Conservation (phyloP, 2,113 vertebrate genomes). For the Lonchura striata region DNA sequence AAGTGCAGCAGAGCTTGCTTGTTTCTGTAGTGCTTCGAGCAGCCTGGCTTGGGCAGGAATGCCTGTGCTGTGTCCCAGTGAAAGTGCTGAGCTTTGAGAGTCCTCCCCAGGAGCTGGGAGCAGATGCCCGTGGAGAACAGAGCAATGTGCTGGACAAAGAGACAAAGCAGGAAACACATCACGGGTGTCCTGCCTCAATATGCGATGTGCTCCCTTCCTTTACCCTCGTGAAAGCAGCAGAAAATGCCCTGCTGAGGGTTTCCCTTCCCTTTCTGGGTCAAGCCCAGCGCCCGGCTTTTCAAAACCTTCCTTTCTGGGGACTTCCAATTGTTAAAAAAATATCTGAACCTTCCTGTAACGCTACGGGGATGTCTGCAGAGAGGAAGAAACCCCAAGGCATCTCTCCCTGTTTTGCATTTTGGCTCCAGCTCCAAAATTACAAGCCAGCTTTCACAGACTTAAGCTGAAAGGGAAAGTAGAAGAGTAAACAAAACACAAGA, state of each 20-base stretch:
- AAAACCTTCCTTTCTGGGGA: not conserved
- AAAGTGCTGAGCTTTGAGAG: not conserved
- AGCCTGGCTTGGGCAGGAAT: not conserved
- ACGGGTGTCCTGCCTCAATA: conserved; percentile 8
- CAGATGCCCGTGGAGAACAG: not conserved
- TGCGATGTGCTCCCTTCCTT: not conserved
- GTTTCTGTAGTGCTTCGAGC: not conserved
- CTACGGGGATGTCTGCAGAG: not conserved
- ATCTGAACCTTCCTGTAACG: not conserved
- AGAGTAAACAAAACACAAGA: conserved; percentile 19
- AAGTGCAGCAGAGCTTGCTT: not conserved
- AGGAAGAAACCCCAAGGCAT: conserved; percentile 44
- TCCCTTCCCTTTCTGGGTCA: conserved; percentile 37
- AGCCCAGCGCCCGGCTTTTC: conserved; percentile 14
- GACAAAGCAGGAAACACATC: not conserved
- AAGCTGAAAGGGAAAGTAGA: conserved; percentile 28
- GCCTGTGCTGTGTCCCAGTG: not conserved
- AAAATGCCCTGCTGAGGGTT: conserved; percentile 28
- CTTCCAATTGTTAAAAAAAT: conserved; percentile 11
- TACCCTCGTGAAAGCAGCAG: not conserved
- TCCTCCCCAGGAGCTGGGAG: not conserved
- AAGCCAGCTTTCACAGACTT: conserved; percentile 27
- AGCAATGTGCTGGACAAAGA: not conserved
- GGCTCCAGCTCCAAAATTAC: not conserved
- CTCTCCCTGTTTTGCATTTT: conserved; percentile 35